Percentiles rank a stretch among this genome's conserved stretches.
Evolutionary conservation across 2,888 invertebrate species (phyloP).

Genomic region (Agrochola circellaris): DNA sequence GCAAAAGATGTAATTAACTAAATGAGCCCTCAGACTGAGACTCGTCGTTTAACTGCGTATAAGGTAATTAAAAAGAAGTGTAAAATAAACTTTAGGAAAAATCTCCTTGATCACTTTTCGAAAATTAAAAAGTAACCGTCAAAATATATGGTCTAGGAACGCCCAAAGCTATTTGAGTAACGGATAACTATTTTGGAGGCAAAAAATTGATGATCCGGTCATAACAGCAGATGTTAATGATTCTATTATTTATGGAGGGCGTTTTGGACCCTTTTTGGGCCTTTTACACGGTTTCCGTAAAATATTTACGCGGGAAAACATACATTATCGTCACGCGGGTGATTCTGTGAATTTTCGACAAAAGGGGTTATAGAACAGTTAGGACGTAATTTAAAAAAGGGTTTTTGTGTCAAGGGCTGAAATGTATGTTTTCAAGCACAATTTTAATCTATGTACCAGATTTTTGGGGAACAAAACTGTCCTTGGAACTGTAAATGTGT

Average conservation of each 20-base stretch:
- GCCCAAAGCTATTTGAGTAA: slow-evolving; percentile 73
- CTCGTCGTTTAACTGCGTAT: background rate
- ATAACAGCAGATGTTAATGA: slow-evolving; percentile 90
- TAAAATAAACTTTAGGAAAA: background rate
- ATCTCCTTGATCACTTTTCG: slow-evolving; percentile 49
- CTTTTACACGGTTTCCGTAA: slow-evolving; percentile 64
- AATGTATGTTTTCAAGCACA: background rate
- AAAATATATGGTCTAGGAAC: slow-evolving; percentile 84
- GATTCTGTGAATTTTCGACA: slow-evolving; percentile 12
- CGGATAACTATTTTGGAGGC: slow-evolving; percentile 71
- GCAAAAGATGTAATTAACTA: background rate
- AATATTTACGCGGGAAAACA: slow-evolving; percentile 31
- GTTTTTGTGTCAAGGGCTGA: slow-evolving; percentile 8
- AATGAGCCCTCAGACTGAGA: background rate
- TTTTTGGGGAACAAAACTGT: background rate
- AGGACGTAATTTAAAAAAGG: no score
- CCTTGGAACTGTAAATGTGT: rapidly evolving
- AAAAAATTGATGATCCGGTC: slow-evolving; percentile 86
- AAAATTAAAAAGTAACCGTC: slow-evolving; percentile 85
- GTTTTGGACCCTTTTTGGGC: slow-evolving; percentile 54
- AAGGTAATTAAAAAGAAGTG: slow-evolving; percentile 19
- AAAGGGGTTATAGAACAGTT: background rate
- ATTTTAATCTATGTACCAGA: background rate
- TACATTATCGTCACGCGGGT: slow-evolving; percentile 35
- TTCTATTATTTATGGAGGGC: slow-evolving; percentile 88